phyloP scores from a whole-genome alignment of 2,113 vertebrate genomes.

The Natator depressus region DNA sequence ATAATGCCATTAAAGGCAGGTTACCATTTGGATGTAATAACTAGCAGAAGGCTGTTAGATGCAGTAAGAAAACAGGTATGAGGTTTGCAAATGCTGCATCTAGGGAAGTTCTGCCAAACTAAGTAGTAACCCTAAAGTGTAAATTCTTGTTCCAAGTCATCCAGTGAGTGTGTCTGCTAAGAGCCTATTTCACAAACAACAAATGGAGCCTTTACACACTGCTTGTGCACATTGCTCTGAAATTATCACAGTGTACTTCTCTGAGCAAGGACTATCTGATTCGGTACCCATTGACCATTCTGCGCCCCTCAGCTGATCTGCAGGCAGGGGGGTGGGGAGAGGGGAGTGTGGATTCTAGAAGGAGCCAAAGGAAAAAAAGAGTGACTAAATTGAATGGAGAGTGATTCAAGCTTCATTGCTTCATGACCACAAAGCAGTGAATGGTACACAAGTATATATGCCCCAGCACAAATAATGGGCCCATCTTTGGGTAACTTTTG shows the following conservation, averaged over 20 bases:
- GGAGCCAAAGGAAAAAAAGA: not conserved
- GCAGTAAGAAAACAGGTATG: not conserved
- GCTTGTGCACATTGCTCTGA: not conserved
- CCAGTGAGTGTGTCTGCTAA: not conserved
- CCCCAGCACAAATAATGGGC: not conserved
- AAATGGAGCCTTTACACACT: not conserved
- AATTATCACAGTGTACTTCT: not conserved
- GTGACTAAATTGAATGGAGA: rapidly evolving
- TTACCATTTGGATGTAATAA: not conserved
- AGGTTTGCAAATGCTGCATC: not conserved
- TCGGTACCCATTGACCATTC: not conserved
- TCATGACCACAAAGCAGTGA: not conserved
- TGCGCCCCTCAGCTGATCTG: not conserved
- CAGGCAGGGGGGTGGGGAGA: not conserved
- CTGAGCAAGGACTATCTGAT: rapidly evolving
- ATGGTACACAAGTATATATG: not conserved
- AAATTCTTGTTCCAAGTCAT: not conserved
- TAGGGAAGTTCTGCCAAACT: not conserved
- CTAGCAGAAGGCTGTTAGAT: not conserved
- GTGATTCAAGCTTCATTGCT: not conserved
- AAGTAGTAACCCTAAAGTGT: not conserved
- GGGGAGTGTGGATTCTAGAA: not conserved
- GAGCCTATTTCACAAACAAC: not conserved
- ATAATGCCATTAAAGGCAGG: not conserved
- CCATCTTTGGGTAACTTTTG: not conserved